A percentile compares a stretch with the other conserved stretches of the same genome.
Evolutionary conservation across 2,113 vertebrate species (phyloP).

Genomic region (Ciconia maguari): DNA sequence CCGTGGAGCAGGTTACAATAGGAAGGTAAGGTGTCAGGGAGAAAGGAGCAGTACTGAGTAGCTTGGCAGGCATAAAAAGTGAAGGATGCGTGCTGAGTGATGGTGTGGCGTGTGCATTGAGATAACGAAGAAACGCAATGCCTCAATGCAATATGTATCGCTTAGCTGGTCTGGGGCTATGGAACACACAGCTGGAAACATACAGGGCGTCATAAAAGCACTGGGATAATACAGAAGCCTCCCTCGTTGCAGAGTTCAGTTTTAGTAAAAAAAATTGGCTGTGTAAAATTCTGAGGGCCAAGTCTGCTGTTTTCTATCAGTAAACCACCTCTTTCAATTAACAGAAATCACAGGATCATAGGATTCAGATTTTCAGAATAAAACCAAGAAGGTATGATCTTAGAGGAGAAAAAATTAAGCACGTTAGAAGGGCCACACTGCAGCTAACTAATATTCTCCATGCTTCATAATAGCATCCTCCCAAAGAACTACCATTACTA

Average conservation of each 20-base stretch:
- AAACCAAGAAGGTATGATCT: neutral
- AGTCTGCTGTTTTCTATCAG: neutral
- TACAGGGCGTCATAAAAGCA: neutral
- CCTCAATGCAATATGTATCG: accelerated
- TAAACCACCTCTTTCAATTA: neutral
- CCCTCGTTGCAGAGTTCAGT: neutral
- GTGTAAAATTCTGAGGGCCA: neutral
- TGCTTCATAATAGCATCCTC: neutral
- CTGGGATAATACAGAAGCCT: neutral
- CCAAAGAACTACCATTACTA: neutral
- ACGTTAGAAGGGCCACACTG: neutral
- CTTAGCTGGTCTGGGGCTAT: neutral
- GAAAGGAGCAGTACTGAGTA: neutral
- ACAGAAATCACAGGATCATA: neutral
- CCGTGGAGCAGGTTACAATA: neutral
- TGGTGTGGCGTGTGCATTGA: too few species aligned
- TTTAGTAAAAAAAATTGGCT: neutral
- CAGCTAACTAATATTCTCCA: neutral
- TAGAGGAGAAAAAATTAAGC: neutral
- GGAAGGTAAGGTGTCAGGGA: neutral
- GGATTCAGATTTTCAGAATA: neutral
- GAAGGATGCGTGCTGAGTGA: accelerated
- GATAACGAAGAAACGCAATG: neutral
- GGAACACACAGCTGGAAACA: neutral
- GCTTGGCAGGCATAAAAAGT: neutral